These are phyloP conservation scores for Aptenodytes patagonicus DNA, from an alignment of 2,113 vertebrate species.

Conservation along the genomic window DNA sequence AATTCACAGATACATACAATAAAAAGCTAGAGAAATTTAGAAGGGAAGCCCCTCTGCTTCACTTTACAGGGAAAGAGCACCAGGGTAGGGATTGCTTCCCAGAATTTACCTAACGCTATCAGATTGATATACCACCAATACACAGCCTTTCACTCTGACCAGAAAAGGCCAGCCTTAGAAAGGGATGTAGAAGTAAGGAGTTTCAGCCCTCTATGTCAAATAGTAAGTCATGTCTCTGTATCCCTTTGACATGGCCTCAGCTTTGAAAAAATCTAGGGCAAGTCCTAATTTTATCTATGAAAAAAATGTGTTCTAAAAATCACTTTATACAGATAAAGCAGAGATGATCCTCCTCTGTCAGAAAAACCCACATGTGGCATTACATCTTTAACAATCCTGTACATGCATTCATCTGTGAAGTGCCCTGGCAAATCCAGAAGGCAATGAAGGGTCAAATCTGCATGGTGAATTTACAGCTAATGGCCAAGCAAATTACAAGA, in stretches of 20 bases:
- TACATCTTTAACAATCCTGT: neutral
- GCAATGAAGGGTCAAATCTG: neutral
- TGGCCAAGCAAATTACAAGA: neutral
- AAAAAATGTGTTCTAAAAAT: neutral
- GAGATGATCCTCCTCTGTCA: neutral
- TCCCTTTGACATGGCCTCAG: neutral
- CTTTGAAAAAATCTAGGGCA: slow-evolving; percentile 24
- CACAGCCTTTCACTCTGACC: neutral
- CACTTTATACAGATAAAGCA: slow-evolving; percentile 19
- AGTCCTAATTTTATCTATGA: slow-evolving; percentile 13
- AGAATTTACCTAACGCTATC: neutral
- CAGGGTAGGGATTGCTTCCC: neutral
- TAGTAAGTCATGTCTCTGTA: neutral
- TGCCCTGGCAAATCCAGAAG: neutral
- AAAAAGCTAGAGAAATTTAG: neutral
- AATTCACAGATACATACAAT: neutral
- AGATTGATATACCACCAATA: neutral
- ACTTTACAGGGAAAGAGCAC: neutral
- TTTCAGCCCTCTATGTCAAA: neutral
- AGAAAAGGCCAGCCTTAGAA: neutral
- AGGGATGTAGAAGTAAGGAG: neutral
- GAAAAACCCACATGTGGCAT: neutral
- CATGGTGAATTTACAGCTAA: slow-evolving; percentile 21
- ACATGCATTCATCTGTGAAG: neutral
- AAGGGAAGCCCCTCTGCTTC: neutral